Conservation (phyloP, 2,888 invertebrate species). For the Coenonympha arcania region DNA sequence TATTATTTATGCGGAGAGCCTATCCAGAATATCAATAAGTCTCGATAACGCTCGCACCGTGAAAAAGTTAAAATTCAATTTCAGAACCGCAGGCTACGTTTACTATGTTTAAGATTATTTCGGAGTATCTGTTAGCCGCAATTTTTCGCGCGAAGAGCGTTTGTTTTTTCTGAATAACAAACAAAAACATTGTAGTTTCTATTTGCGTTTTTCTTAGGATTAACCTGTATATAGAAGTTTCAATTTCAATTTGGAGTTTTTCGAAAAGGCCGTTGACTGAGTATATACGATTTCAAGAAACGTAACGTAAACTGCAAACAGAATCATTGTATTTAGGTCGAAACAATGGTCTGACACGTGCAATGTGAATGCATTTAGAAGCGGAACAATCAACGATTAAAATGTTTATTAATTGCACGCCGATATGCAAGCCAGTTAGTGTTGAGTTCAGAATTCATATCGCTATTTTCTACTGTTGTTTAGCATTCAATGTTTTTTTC, state of each 20-base stretch:
- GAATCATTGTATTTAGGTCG: constrained; percentile 16
- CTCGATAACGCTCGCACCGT: constrained; percentile 6
- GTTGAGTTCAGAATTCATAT: constrained; percentile 23
- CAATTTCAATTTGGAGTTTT: no score
- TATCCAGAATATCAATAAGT: constrained; percentile 27
- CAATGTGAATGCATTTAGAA: constrained; percentile 45
- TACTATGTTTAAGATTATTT: neutral
- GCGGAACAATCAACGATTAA: constrained; percentile 64
- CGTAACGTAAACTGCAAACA: constrained; percentile 21
- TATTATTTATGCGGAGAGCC: constrained; percentile 48
- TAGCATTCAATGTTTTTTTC: constrained; percentile 28
- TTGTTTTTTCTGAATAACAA: no score
- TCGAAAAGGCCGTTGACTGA: neutral
- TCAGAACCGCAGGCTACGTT: constrained; percentile 1
- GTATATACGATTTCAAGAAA: constrained; percentile 12
- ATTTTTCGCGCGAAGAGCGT: no score
- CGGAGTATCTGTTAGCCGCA: neutral
- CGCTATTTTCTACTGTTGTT: constrained; percentile 39
- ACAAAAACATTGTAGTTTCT: no score
- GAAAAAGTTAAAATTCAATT: constrained; percentile 17
- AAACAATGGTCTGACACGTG: constrained; percentile 60
- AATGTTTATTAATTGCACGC: constrained; percentile 62
- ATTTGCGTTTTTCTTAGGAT: no score
- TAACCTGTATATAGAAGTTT: no score
- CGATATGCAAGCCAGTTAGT: constrained; percentile 47